Evolutionary conservation across 2,888 invertebrate genomes (phyloP).

Genomic region (Drosophila vallismaia): DNA sequence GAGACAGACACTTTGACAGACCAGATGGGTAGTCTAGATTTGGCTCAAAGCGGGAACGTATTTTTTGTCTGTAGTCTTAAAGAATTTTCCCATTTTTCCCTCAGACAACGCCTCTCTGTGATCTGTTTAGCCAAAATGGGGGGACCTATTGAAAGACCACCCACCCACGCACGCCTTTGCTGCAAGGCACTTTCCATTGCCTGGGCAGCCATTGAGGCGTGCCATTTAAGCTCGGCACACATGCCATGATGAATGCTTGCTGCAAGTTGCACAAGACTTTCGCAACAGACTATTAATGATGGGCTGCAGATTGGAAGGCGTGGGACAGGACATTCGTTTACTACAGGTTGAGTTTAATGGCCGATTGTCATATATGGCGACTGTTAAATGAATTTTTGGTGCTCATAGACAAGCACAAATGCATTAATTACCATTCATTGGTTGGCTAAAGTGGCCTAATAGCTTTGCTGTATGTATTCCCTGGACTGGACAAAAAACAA

Average conservation of each 20-base stretch:
- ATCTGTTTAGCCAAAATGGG: conserved; percentile 6
- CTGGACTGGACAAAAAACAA: conserved; percentile 18
- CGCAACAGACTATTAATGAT: conserved; percentile 55
- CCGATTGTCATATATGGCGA: conserved; percentile 2
- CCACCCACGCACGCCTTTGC: conserved; percentile 51
- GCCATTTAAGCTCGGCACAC: conserved; percentile 29
- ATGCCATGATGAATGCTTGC: conserved; percentile 67
- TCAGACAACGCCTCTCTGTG: conserved; percentile 35
- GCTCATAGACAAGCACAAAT: not conserved
- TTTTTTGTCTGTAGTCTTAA: not conserved
- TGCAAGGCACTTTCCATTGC: conserved; percentile 57
- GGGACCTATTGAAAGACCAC: conserved; percentile 13
- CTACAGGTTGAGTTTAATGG: not conserved
- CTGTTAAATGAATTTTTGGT: not conserved
- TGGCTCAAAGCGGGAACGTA: not conserved
- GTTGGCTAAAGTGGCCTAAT: conserved; percentile 24
- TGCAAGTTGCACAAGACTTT: conserved; percentile 46
- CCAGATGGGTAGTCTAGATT: conserved; percentile 8
- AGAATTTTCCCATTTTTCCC: not conserved
- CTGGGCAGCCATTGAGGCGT: conserved; percentile 34
- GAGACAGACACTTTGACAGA: conserved; percentile 36
- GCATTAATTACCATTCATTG: conserved; percentile 28
- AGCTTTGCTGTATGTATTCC: conserved; percentile 14
- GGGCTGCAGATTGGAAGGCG: conserved; percentile 4
- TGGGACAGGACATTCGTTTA: not conserved